Percentiles rank a stretch among this genome's conserved stretches.
Evolutionary conservation across 2,113 vertebrate species (phyloP).

Genomic region (Tychaedon coryphoeus): DNA sequence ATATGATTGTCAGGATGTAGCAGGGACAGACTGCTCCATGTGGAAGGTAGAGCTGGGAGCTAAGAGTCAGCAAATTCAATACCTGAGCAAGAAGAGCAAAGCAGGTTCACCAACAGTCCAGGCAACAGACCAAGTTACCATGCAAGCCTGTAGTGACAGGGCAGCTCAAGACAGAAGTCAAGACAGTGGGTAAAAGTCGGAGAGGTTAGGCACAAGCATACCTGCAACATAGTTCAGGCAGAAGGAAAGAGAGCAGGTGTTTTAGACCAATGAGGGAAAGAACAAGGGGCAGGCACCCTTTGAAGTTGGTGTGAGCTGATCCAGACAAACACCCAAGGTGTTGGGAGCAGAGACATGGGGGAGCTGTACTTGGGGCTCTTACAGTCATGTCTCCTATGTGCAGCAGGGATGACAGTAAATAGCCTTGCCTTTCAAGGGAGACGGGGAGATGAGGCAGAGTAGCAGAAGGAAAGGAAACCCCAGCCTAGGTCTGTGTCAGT

Average conservation of each 20-base stretch:
- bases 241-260: neutral
- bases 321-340: neutral
- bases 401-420: neutral
- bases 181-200: neutral
- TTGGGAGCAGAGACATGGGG: too few species aligned
- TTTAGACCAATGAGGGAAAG: neutral
- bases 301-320: neutral
- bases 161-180: neutral
- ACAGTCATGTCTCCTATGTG: neutral
- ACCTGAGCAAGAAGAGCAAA: neutral
- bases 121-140: neutral
- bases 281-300: neutral
- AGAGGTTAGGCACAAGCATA: neutral
- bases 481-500: neutral
- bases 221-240: neutral
- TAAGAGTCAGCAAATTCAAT: neutral
- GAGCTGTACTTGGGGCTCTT: neutral
- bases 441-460: neutral
- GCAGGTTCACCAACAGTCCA: neutral
- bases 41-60: neutral
- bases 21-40: neutral
- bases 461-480: neutral
- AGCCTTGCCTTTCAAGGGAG: neutral
- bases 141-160: neutral
- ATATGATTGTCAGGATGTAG: neutral